Percentiles rank a stretch among this genome's conserved stretches.
Evolutionary conservation across 2,888 invertebrate species (phyloP).

Genomic region (Hedya salicella): DNA sequence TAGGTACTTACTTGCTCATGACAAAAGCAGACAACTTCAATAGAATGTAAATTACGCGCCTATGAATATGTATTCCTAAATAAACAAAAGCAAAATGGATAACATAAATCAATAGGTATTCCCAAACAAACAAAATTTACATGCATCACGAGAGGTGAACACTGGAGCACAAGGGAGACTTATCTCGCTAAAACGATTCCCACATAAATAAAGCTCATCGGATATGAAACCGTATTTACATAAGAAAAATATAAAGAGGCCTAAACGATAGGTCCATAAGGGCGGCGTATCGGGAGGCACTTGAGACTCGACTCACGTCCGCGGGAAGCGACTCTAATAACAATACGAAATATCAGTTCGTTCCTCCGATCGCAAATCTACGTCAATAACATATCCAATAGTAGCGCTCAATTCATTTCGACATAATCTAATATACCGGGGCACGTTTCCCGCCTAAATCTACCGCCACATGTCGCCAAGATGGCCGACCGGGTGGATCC

Average conservation of each 20-base stretch:
- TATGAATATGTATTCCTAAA: slow-evolving; percentile 13
- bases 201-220: slow-evolving; percentile 86
- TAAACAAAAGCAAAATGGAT: slow-evolving; percentile 44
- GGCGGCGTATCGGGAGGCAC: slow-evolving; percentile 71
- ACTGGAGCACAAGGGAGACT: slow-evolving; percentile 75
- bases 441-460: slow-evolving; percentile 85
- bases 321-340: slow-evolving; percentile 79
- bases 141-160: slow-evolving; percentile 77
- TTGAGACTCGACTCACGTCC: slow-evolving; percentile 77
- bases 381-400: slow-evolving; percentile 86
- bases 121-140: slow-evolving; percentile 72
- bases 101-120: slow-evolving; percentile 68
- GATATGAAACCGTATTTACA: slow-evolving; percentile 84
- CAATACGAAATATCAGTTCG: slow-evolving; percentile 86
- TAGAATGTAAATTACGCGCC: neutral
- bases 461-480: slow-evolving; percentile 85
- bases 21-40: neutral
- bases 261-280: slow-evolving; percentile 82
- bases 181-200: slow-evolving; percentile 85
- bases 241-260: slow-evolving; percentile 85
- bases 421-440: slow-evolving; percentile 84
- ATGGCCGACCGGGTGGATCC: slow-evolving; percentile 81
- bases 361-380: slow-evolving; percentile 85
- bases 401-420: slow-evolving; percentile 83
- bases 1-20: neutral